Conservation (phyloP, 2,888 invertebrate species). For the Agonopterix alstromeriana region DNA sequence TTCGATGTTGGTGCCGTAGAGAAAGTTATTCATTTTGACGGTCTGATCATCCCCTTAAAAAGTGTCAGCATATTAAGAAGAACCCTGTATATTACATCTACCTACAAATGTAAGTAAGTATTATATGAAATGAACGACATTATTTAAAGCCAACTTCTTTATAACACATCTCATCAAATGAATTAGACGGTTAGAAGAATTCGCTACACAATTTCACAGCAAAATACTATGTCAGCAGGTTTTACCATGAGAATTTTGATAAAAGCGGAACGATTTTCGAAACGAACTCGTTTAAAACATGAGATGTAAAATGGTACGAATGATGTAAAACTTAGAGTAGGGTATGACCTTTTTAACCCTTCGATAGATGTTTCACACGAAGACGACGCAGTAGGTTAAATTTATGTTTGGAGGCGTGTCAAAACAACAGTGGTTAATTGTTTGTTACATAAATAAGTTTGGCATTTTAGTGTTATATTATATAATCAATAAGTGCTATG, state of each 20-base stretch:
- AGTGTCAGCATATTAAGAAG: too few species aligned
- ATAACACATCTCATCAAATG: too few species aligned
- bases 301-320: neutral
- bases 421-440: conserved; percentile 25
- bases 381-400: conserved; percentile 12
- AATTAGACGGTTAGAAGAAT: too few species aligned
- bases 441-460: conserved; percentile 23
- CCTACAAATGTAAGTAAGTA: too few species aligned
- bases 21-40: too few species aligned
- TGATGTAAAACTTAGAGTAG: neutral
- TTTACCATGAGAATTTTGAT: neutral
- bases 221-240: conserved; percentile 2
- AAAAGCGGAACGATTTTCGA: neutral
- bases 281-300: neutral
- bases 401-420: conserved; percentile 23
- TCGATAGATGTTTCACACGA: conserved; percentile 18
- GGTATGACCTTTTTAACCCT: conserved; percentile 19
- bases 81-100: too few species aligned
- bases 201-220: too few species aligned
- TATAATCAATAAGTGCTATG: conserved; percentile 6
- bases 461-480: conserved; percentile 18
- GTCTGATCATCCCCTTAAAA: too few species aligned
- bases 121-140: too few species aligned
- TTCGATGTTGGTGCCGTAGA: too few species aligned
- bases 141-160: too few species aligned